Base-by-base conservation (phyloP, 2,888 invertebrate genomes). In the Dendrolimus pini region DNA sequence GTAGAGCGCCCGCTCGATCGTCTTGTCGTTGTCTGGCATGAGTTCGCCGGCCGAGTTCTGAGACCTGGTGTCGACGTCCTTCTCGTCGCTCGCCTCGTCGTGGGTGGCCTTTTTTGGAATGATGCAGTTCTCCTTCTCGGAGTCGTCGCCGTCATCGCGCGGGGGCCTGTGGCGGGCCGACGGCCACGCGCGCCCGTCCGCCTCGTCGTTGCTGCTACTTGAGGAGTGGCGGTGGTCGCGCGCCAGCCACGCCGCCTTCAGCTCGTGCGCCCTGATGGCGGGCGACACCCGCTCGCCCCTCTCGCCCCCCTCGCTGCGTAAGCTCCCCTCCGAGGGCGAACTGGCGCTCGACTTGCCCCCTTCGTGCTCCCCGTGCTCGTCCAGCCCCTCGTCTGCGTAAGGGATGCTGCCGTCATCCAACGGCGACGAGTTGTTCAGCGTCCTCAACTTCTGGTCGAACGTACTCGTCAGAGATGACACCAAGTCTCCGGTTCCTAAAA, bases 391-490 rank as follows among this genome's bases (percentile, higher is more conserved):
- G 80, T 94, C 94, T 67, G 93, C 94, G 85, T 92, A 95, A 58
- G 94, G 94, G 79, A 94, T 93, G 89, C 93, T 93, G 77, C 93
- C 93, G 83, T 93, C 93, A 78, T 92, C 92, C 55, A 93, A 91
- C 71, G 93, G 93, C 60, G 93, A 93, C 60, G 94, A 92, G 86
- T 93, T 94, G 77, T 95, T 93, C 73, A 95, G 83, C 72, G 94
- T 94, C 71, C 94, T 93, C 85, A 96, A 92, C 83, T 96, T 96
- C 77, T 95, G 94, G 82, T 97, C 96, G 85, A 96, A 94, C 61
- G 96, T 95, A 77, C 95, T 95, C 70, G 96, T 97, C 78, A 97
- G 93, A 71, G 94, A 94, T 65, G 94, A 93, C 78, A 95, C 94
- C 84, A 97, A 91, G 71, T 97, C 94, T 90, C 96, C 96, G 78